Conservation (phyloP, 2,113 vertebrate genomes). For the Phyllostomus hastatus region DNA sequence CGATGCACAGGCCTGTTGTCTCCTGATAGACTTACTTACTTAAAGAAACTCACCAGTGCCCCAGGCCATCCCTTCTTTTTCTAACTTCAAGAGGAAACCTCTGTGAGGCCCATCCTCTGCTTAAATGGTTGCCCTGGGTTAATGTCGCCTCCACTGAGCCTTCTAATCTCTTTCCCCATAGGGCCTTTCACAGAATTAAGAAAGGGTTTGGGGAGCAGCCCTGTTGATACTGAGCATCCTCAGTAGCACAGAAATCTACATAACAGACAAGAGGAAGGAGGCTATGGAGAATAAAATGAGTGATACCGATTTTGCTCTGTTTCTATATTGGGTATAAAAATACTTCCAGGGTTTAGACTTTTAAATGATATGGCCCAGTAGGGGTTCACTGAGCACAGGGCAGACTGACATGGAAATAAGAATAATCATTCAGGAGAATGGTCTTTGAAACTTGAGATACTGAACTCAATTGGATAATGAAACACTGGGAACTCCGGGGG, state of each 20-base stretch:
- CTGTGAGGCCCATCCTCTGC: neutral
- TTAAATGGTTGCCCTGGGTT: fast-evolving
- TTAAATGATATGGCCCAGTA: slow-evolving; percentile 70
- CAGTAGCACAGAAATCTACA: neutral
- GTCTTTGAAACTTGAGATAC: slow-evolving; percentile 69
- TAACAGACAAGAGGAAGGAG: slow-evolving; percentile 22
- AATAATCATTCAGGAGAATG: slow-evolving; percentile 73
- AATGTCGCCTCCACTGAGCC: neutral
- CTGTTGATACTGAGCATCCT: neutral
- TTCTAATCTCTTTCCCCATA: neutral
- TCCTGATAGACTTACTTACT: neutral
- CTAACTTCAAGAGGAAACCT: neutral
- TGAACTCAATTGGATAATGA: slow-evolving; percentile 69
- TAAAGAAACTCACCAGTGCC: neutral
- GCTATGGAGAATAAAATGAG: slow-evolving; percentile 39
- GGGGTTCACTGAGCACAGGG: slow-evolving; percentile 41
- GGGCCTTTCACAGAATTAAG: neutral
- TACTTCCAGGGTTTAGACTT: slow-evolving; percentile 67
- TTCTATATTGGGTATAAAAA: slow-evolving; percentile 59
- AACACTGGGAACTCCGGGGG: slow-evolving; percentile 62
- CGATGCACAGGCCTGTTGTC: neutral
- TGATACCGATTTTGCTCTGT: slow-evolving; percentile 11
- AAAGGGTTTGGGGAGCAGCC: neutral
- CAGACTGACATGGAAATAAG: slow-evolving; percentile 61
- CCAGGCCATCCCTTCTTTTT: neutral